Evolutionary conservation across 2,797 vertebrate genomes (phyloP).

Genomic region (Pyrocephalus nanus): DNA sequence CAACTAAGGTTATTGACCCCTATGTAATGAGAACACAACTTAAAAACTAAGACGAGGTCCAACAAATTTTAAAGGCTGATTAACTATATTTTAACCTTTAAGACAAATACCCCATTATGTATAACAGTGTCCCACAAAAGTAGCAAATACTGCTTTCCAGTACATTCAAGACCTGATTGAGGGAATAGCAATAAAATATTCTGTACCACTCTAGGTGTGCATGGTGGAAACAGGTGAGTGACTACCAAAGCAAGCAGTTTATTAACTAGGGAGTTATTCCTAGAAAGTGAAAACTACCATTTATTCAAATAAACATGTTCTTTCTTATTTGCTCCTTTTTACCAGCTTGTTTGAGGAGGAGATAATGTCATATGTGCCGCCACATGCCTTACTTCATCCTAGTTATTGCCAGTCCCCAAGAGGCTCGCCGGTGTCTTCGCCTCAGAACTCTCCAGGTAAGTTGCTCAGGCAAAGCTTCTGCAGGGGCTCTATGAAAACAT

Average conservation of each 20-base stretch:
- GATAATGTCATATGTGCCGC: constrained; percentile 97
- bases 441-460: constrained; percentile 95
- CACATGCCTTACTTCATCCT: constrained; percentile 92
- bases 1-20: not conserved
- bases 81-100: not conserved
- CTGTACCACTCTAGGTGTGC: not conserved
- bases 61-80: not conserved
- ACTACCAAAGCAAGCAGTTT: not conserved
- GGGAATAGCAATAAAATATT: not conserved
- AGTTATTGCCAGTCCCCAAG: constrained; percentile 88
- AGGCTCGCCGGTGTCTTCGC: constrained; percentile 86
- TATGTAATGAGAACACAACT: not conserved
- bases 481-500: not conserved
- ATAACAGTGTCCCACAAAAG: not conserved
- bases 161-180: not conserved
- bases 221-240: not conserved
- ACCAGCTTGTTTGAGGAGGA: constrained; percentile 97
- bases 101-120: not conserved
- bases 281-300: not conserved
- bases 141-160: not conserved
- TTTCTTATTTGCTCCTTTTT: not conserved
- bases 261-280: not conserved
- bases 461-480: not conserved
- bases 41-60: accelerated
- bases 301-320: not conserved